These are phyloP conservation scores for Petrocephalus microphthalmus DNA, from an alignment of 2,113 vertebrate genomes.

Conservation along the genomic window DNA sequence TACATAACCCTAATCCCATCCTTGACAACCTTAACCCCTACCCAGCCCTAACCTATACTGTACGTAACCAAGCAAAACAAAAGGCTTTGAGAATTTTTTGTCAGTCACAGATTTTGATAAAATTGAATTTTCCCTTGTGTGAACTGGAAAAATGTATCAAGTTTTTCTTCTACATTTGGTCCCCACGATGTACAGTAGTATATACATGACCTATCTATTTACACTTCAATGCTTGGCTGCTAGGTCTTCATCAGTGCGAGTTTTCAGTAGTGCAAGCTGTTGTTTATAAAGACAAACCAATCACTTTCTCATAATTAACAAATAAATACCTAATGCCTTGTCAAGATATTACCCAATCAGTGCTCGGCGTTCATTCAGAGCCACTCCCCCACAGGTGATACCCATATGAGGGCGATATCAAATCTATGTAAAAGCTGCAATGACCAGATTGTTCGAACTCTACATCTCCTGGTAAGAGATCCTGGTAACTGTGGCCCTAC, in stretches of 20 bases:
- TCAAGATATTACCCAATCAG: background rate
- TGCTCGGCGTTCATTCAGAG: background rate
- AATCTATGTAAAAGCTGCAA: background rate
- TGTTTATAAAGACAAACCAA: background rate
- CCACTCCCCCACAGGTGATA: background rate
- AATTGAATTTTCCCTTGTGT: background rate
- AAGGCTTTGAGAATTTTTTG: background rate
- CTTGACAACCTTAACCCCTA: background rate
- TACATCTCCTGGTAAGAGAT: background rate
- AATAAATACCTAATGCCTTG: background rate
- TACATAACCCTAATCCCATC: too few species aligned
- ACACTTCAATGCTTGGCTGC: background rate
- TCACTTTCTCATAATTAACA: background rate
- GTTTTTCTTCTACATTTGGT: background rate
- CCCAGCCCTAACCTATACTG: background rate
- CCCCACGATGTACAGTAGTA: background rate
- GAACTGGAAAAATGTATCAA: background rate
- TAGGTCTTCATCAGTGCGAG: background rate
- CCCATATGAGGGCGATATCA: background rate
- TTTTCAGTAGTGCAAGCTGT: background rate
- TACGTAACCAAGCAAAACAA: background rate
- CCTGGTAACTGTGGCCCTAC: background rate
- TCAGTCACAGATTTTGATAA: background rate
- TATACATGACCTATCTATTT: background rate
- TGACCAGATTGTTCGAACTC: background rate